Base-by-base conservation (phyloP, 2,888 invertebrate genomes). In the Tiphia femorata region DNA sequence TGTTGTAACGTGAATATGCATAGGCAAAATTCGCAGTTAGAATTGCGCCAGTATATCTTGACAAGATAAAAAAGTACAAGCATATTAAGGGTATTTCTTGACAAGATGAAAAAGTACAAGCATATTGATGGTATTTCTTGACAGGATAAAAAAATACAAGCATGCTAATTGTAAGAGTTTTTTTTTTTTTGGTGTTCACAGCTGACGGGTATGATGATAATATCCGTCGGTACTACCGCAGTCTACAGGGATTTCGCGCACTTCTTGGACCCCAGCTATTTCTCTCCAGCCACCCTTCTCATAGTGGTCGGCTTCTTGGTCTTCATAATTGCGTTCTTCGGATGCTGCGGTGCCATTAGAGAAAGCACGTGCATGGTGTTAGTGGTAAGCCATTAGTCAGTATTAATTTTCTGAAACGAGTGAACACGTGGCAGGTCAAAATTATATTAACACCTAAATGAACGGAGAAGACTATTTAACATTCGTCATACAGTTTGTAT, bases 281-380 rank as follows among this genome's bases (percentile, higher is more conserved):
- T 91, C 70, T 91, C 92, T 1, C 93, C 93, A 0, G 92, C 94
- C 0, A 88, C 91, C 5, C 84, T 95, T 21, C 86, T 94, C 33
- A 90, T 95, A 16, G 88, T 91, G 10, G 87, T 93, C 30, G 95
- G 95, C 0, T 85, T 90, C 49, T 87, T 95, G 43, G 87, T 95
- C 68, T 84, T 94, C 46, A 87, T 95, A 10, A 92, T 94, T 0
- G 88, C 92, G 68, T 92, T 95, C 67, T 72, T 79, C 46, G 95
- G 94, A 23, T 95, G 94, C 84, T 91, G 92, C 69, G 95, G 95
- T 23, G 94, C 94, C 3, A 84, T 92, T 70, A 91, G 88, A 75
- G 91, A 92, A 80, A 94, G 93, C 83, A 92, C 93, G 2, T 88
- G 88, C 70, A 85, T 90, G 84, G 88, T 91, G 23, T 88, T 90